Conservation (phyloP, 2,888 invertebrate species). For the Escarpia spicata region DNA sequence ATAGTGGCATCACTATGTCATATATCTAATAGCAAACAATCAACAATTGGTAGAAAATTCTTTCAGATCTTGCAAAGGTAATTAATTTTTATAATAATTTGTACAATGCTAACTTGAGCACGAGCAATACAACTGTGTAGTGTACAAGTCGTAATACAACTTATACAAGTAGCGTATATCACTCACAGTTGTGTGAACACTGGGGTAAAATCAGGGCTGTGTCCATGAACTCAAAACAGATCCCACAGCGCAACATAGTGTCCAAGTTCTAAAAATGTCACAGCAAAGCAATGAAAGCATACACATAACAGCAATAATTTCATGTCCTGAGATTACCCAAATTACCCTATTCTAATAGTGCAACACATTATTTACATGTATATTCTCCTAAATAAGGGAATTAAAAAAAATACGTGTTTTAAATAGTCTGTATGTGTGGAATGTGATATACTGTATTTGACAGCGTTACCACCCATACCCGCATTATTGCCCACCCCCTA, state of each 20-base stretch:
- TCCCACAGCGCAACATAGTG: constrained; percentile 66
- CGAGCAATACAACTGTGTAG: neutral
- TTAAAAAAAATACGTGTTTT: too few relatives aligned
- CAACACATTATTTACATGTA: too few relatives aligned
- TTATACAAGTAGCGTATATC: neutral
- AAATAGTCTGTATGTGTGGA: too few relatives aligned
- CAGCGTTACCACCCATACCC: too few relatives aligned
- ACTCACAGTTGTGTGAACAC: constrained; percentile 70
- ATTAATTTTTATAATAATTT: neutral
- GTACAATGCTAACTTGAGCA: neutral
- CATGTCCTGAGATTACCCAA: neutral
- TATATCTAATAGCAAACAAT: too few relatives aligned
- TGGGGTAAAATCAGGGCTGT: constrained; percentile 67
- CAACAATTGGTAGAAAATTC: too few relatives aligned
- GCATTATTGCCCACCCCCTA: too few relatives aligned
- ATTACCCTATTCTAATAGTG: too few relatives aligned
- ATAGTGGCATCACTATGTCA: too few relatives aligned
- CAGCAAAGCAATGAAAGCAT: neutral
- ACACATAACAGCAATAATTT: neutral
- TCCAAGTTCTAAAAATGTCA: constrained; percentile 65
- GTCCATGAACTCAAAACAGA: constrained; percentile 69
- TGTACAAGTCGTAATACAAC: neutral
- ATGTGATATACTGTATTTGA: too few relatives aligned
- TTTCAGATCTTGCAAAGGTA: too few relatives aligned
- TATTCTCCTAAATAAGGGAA: too few relatives aligned